Percentiles rank a stretch among this genome's conserved stretches.
Conservation (phyloP, 2,888 invertebrate species). For the Ochropleura leucogaster region DNA sequence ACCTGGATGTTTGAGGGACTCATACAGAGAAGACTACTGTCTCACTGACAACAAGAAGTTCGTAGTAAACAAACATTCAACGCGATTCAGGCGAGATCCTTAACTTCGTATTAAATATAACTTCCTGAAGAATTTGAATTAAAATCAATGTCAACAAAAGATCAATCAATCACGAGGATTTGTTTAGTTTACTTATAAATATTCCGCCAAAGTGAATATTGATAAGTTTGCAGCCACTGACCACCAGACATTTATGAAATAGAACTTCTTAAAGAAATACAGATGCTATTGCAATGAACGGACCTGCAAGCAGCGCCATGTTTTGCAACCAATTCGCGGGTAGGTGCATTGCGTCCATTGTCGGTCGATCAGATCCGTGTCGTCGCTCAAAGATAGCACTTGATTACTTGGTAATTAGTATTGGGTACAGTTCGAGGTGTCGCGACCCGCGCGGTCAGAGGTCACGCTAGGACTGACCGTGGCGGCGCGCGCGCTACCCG, state of each 20-base stretch:
- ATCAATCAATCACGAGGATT: slow-evolving; percentile 14
- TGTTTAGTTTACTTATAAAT: background rate
- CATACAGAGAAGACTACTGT: background rate
- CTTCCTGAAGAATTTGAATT: background rate
- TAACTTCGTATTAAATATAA: too few relatives aligned
- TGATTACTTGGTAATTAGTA: slow-evolving; percentile 17
- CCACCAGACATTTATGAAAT: background rate
- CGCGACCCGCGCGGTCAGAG: slow-evolving; percentile 83
- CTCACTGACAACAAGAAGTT: background rate
- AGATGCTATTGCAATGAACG: slow-evolving; percentile 25
- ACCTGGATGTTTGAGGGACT: background rate
- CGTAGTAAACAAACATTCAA: background rate
- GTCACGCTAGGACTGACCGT: slow-evolving; percentile 80
- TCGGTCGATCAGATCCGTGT: slow-evolving; percentile 31
- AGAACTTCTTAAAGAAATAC: background rate
- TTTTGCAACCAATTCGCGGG: slow-evolving; percentile 80
- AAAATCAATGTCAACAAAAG: background rate
- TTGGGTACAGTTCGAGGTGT: slow-evolving; percentile 29
- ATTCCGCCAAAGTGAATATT: background rate
- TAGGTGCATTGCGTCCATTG: slow-evolving; percentile 75
- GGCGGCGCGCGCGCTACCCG: slow-evolving; percentile 54
- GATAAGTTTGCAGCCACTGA: background rate
- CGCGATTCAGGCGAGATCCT: background rate
- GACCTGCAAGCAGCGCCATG: slow-evolving; percentile 79
- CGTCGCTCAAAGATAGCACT: slow-evolving; percentile 30